Percentiles rank a stretch among this genome's conserved stretches.
phyloP scores from a whole-genome alignment of 2,113 vertebrate species.

The Urocynchramus pylzowi region DNA sequence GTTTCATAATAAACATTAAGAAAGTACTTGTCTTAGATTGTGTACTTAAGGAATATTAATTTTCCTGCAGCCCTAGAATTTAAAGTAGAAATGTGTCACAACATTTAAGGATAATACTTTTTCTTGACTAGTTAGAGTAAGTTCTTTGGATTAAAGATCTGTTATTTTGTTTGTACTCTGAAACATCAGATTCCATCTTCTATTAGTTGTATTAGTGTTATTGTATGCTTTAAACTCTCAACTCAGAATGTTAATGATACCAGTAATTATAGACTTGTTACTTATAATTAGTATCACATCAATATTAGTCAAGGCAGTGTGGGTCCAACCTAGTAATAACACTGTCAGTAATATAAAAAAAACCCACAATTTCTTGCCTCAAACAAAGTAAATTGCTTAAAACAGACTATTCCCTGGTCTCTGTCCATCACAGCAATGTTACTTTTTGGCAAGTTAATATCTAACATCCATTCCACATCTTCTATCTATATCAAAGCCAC shows the following conservation, averaged over 20 bases:
- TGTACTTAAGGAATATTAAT: neutral
- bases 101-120: neutral
- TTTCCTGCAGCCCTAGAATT: neutral
- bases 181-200: neutral
- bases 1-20: neutral
- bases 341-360: neutral
- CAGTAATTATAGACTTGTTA: neutral
- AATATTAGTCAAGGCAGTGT: neutral
- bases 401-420: neutral
- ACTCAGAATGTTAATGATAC: neutral
- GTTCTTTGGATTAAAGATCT: neutral
- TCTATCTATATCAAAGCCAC: neutral
- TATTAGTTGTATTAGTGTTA: neutral
- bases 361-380: neutral
- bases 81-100: neutral
- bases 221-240: neutral
- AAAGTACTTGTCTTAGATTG: neutral
- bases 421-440: neutral
- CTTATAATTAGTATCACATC: neutral
- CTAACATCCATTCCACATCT: neutral
- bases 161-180: neutral
- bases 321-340: neutral
- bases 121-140: neutral
- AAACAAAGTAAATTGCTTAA: neutral
- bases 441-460: neutral